phyloP scores from a whole-genome alignment of 2,888 invertebrate genomes.

The Pyralis farinalis region DNA sequence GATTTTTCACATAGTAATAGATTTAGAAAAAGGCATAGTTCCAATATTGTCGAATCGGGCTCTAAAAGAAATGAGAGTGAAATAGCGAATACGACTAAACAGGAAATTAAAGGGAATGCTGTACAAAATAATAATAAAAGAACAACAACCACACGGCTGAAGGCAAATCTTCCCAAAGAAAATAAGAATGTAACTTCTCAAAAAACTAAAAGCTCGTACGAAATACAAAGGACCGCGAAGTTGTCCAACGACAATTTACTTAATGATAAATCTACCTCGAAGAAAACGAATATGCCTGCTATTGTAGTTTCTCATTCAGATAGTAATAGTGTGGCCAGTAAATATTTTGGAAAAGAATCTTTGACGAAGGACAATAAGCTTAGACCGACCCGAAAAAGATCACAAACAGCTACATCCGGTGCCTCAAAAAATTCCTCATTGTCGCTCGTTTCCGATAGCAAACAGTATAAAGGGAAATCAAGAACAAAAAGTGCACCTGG shows the following conservation, averaged over 20 bases:
- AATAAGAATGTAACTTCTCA: not conserved
- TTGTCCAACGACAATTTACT: constrained; percentile 11
- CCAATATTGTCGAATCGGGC: no score
- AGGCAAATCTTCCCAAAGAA: no score
- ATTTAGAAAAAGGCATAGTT: no score
- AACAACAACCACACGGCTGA: no score
- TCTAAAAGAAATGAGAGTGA: no score
- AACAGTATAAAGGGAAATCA: constrained; percentile 24
- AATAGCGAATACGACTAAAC: no score
- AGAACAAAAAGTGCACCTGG: constrained; percentile 58
- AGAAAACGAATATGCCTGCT: constrained; percentile 31
- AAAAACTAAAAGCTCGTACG: constrained; percentile 15
- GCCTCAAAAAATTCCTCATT: constrained; percentile 1
- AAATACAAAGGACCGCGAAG: no score
- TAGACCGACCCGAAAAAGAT: constrained; percentile 32
- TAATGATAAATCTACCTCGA: constrained; percentile 9
- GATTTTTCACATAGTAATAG: not conserved
- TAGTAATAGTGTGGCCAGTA: constrained; percentile 37
- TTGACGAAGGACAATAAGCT: constrained; percentile 8
- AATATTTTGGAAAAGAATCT: constrained; percentile 43
- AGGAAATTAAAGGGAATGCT: no score
- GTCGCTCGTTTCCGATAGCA: constrained; percentile 6
- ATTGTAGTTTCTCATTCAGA: constrained; percentile 42
- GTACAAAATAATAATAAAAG: no score
- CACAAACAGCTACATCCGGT: constrained; percentile 30